A percentile compares a stretch with the other conserved stretches of the same genome.
Evolutionary conservation across 2,797 vertebrate species (phyloP).

Genomic region (Chromobotia macracanthus): DNA sequence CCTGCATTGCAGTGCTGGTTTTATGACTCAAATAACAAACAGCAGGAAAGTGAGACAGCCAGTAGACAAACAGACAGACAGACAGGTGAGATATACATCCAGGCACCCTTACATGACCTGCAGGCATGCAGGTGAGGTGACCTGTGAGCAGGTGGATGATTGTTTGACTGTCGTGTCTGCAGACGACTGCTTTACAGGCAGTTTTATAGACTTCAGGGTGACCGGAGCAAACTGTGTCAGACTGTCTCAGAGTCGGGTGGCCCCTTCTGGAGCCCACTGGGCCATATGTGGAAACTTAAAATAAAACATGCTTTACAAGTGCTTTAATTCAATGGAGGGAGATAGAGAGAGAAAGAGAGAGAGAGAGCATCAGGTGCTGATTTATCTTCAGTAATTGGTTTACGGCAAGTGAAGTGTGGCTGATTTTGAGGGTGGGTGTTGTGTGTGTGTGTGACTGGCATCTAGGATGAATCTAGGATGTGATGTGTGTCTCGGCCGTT

Average conservation of each 20-base stretch:
- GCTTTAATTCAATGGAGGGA: constrained; percentile 64
- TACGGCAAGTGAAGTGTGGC: constrained; percentile 65
- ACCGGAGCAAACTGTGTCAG: constrained; percentile 55
- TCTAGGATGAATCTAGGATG: constrained; percentile 51
- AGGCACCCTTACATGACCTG: not conserved
- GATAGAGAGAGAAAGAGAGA: constrained; percentile 59
- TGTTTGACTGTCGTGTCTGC: not conserved
- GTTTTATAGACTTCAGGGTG: constrained; percentile 68
- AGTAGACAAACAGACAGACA: not conserved
- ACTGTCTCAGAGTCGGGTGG: constrained; percentile 55
- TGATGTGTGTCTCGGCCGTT: constrained; percentile 51
- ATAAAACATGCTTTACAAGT: constrained; percentile 74
- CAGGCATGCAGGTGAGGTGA: too few species aligned
- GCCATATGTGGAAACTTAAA: constrained; percentile 63
- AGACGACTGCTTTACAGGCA: constrained; percentile 57
- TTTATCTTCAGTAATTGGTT: constrained; percentile 72
- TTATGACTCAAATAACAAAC: not conserved
- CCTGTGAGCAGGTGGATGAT: not conserved
- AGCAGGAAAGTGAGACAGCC: not conserved
- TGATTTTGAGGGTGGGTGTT: constrained; percentile 58
- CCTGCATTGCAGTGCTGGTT: not conserved
- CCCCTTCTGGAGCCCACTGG: constrained; percentile 62
- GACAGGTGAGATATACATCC: constrained; percentile 16
- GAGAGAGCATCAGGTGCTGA: constrained; percentile 68
- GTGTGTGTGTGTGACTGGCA: constrained; percentile 39